A percentile compares a stretch with the other conserved stretches of the same genome.
phyloP scores from a whole-genome alignment of 2,888 invertebrate species.

The Acanthosepion esculentum region DNA sequence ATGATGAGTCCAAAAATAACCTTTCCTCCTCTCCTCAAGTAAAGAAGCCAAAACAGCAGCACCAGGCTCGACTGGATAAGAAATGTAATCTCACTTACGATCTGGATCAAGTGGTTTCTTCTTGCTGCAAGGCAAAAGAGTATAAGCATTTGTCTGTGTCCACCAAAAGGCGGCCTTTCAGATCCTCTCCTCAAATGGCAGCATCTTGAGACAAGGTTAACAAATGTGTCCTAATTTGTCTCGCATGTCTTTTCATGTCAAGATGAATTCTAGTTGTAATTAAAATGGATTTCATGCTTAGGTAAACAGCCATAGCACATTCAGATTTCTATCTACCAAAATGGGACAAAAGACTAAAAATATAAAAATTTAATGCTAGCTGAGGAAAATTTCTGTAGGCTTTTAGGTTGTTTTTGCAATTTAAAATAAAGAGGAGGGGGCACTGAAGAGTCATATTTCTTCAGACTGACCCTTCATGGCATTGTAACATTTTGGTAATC shows the following conservation, averaged over 20 bases:
- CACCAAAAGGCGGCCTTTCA: neutral
- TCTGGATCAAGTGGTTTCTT: neutral
- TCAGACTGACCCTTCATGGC: neutral
- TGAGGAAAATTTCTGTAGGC: neutral
- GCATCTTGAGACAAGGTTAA: constrained; percentile 15
- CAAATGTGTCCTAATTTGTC: neutral
- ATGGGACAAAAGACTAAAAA: neutral
- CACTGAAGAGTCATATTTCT: neutral
- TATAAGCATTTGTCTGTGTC: neutral
- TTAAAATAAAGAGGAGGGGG: neutral
- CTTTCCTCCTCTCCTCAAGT: neutral
- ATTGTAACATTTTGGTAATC: neutral
- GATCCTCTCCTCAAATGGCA: neutral
- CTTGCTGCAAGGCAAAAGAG: neutral
- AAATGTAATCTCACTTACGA: neutral
- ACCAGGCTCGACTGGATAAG: neutral
- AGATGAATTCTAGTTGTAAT: neutral
- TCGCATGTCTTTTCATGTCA: neutral
- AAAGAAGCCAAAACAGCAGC: constrained; percentile 6
- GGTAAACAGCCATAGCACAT: neutral
- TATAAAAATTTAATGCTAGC: neutral
- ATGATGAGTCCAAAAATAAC: neutral
- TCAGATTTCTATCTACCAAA: neutral
- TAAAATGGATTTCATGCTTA: neutral
- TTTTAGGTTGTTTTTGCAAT: neutral